phyloP scores from a whole-genome alignment of 2,113 vertebrate species.

The Gopherus evgoodei region DNA sequence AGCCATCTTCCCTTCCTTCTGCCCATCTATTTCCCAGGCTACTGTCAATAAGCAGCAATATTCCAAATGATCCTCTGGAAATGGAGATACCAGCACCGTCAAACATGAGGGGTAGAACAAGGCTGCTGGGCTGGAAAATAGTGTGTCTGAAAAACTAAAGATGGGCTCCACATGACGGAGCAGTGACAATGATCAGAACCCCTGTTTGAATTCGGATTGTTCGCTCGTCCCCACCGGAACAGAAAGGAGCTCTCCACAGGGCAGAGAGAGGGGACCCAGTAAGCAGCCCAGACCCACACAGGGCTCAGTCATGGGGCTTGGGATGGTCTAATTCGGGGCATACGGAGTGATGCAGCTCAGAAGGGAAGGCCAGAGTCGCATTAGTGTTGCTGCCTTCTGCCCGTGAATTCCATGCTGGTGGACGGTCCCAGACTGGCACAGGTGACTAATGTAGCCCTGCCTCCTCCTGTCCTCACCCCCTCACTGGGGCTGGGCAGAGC shows the following conservation, averaged over 20 bases:
- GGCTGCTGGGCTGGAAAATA: constrained; percentile 71
- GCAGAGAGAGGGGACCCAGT: not conserved
- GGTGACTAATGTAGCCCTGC: not conserved
- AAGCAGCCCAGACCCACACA: not conserved
- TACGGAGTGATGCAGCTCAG: not conserved
- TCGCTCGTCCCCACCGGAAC: too few relatives aligned
- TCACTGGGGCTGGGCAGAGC: not conserved
- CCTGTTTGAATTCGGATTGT: not conserved
- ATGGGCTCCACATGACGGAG: constrained; percentile 36
- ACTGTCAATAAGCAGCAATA: constrained; percentile 9
- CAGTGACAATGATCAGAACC: not conserved
- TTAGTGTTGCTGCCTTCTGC: not conserved
- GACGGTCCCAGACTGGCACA: not conserved
- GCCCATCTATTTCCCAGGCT: not conserved
- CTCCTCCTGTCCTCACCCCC: not conserved
- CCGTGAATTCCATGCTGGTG: not conserved
- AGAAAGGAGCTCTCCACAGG: not conserved
- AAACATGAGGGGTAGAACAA: constrained; percentile 64
- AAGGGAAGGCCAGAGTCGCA: not conserved
- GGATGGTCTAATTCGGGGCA: not conserved
- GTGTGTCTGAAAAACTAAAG: constrained; percentile 40
- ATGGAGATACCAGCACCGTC: constrained; percentile 66
- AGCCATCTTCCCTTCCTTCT: not conserved
- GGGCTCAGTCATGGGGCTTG: not conserved
- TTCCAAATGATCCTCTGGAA: constrained; percentile 42